Base-by-base conservation (phyloP, 2,113 vertebrate species). In the Saguinus imperator region DNA sequence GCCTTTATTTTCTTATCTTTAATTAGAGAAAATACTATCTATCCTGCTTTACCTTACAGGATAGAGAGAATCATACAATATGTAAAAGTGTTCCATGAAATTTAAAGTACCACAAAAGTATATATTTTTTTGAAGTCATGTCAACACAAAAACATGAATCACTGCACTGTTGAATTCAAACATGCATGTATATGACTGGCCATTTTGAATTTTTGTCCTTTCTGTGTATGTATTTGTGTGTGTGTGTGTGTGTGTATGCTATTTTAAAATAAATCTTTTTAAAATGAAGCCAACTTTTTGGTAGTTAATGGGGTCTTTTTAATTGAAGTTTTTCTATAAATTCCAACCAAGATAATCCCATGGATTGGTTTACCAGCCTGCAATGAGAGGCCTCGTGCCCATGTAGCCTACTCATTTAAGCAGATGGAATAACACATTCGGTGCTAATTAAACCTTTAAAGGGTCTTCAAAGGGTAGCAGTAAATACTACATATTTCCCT, bases 371-470 rank as follows among this genome's bases (percentile, higher is more conserved):
- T 48, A 29, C 83, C 48, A 91, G 27, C 4, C 70, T 75, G 76
- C 84, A 86, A 64, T 20, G 48, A 80, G 61, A 94, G 79, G 29
- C 5, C 92, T 97, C 73, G 43, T 80, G 73, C 88, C 90, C 95
- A 96, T 66, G 95, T 84, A 91, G 91, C 73, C 85, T 93, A 25
- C 23, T 96, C 12, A 50, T 91, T 86, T 77, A 91, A 97, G 75
- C 94, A 98, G 97, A 98, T 93, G 87, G 97, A 82, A 94, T 72
- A 94, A 95, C 83, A 97, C 35, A 92, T 92, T 97, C 37, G 8
- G 57, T 68, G 83, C 70, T 97, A 94, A 98, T 96, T 96, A 97
- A 96, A 96, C 87, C 87, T 96, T 97, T 79, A 90, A 97, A 97
- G 81, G 89, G 93, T 91, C 94, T 96, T 95, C 93, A 97, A 98